These are phyloP conservation scores for Drosophila emarginata DNA, from an alignment of 2,888 invertebrate species.

Conservation along the genomic window DNA sequence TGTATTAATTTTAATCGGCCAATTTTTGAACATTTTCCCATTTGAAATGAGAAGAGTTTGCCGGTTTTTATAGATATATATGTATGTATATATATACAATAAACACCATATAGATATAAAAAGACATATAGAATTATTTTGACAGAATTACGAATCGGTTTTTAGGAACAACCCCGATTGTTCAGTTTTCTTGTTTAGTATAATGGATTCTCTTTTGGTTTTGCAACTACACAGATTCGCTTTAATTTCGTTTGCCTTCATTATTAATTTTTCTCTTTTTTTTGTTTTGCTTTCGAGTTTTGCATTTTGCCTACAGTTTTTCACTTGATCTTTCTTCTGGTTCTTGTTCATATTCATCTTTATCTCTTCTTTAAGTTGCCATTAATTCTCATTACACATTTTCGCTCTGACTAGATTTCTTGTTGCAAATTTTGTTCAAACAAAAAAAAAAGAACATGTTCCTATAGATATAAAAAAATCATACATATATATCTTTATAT, in stretches of 20 bases:
- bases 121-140: not conserved
- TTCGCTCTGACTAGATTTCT: constrained; percentile 70
- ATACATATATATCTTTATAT: constrained; percentile 37
- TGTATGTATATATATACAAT: not conserved
- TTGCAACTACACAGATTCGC: not conserved
- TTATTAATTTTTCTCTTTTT: not conserved
- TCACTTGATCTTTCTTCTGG: not conserved
- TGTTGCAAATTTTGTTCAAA: constrained; percentile 73
- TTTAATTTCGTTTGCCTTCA: not conserved
- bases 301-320: constrained; percentile 6
- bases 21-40: constrained; percentile 28
- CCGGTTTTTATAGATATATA: not conserved
- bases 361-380: constrained; percentile 29
- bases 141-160: not conserved
- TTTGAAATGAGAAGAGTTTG: constrained; percentile 2
- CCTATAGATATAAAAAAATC: constrained; percentile 53
- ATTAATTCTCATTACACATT: constrained; percentile 19
- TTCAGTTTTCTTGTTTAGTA: not conserved
- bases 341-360: not conserved
- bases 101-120: constrained; percentile 1
- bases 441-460: constrained; percentile 54
- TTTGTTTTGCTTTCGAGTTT: not conserved
- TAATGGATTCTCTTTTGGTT: not conserved
- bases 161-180: constrained; percentile 7
- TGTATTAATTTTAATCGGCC: not conserved